These are phyloP conservation scores for Chlorops oryzae DNA, from an alignment of 1,140 invertebrate genomes.

Conservation along the genomic window DNA sequence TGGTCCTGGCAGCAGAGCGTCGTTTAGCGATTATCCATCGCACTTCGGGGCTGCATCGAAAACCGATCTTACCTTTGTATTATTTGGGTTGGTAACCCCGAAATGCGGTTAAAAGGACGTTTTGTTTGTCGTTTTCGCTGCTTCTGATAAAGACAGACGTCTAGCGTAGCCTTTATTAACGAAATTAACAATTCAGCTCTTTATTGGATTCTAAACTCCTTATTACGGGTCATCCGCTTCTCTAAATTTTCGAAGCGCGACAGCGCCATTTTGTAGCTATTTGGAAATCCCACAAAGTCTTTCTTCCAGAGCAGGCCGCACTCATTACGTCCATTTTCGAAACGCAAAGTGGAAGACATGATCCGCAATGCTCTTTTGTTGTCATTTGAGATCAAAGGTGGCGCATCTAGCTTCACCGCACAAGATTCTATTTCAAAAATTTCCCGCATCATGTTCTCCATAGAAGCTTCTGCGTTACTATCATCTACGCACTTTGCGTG, in stretches of 20 bases:
- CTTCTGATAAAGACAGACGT: background rate
- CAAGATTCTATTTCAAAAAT: no score
- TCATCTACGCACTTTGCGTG: no score
- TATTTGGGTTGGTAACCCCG: conserved; percentile 21
- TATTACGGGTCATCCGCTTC: conserved; percentile 12
- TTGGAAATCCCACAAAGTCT: conserved; percentile 12
- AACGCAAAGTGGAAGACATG: background rate
- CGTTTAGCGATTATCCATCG: background rate
- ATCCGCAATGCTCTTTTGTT: background rate
- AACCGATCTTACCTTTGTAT: conserved; percentile 24
- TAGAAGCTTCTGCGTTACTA: no score
- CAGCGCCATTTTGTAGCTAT: no score
- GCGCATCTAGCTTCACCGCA: no score
- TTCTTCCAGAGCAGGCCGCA: conserved; percentile 26
- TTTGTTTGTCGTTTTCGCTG: no score
- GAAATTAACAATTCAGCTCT: conserved; percentile 13
- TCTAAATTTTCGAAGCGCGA: no score
- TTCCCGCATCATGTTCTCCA: no score
- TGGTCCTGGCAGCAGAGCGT: no score
- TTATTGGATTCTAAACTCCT: conserved; percentile 2
- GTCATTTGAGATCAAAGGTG: background rate
- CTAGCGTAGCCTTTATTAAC: conserved; percentile 14
- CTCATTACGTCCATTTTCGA: conserved; percentile 13
- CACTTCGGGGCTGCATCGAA: conserved; percentile 25
- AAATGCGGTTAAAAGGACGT: conserved; percentile 30